Base-by-base conservation (phyloP, 2,113 vertebrate species). In the Tricholaema leucomelas region DNA sequence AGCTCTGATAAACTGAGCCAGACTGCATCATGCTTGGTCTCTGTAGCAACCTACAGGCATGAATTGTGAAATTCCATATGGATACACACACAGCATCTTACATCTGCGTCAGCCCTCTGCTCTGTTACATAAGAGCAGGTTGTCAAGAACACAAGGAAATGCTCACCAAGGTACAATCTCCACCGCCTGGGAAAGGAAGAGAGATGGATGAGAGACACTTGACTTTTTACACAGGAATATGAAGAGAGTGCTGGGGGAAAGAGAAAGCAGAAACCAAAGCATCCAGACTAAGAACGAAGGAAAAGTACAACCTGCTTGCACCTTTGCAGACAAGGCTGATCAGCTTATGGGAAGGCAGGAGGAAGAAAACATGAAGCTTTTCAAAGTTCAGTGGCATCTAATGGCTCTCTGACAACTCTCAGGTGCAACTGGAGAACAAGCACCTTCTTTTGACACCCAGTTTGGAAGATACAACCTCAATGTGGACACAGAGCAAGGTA, bases 401-500 rank as follows among this genome's bases (percentile, higher is more conserved):
- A 60, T 8, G 19, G 60, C 52, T 69, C 48, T 52, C 75, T 93
- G 55, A 79, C 35, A 65, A 20, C 44, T 27, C 28, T 28, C 56
- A 24, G 8, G 5, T 33, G 14, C 55, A 54, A 54, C 5, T 38
- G 44, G 30, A 79, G 56, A 86, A 50, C 0, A 3, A 64, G 18
- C 35, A 79, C 25, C 59, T 56, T 42, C 25, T 38, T 52, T 27
- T 58, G 72, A 58, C 13, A 30, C 0, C 1, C 25, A 10, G 1
- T 24, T 44, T 76, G 71, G n/a, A 69, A 73, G 24, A 54, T 3
- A 11, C 0, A n/a, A 60, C 33, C 30, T 20, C 1, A 0, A 2
- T 35, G 0, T 6, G 15, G 31, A 18, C 8, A n/a, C 20, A 5
- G 30, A 42, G 42, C 0, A 0, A 67, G 79, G 30, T 15, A 54